Evolutionary conservation across 2,888 invertebrate species (phyloP), one percentile per base, ranked within the genome.

Genomic region (Metacarcinus magister): DNA sequence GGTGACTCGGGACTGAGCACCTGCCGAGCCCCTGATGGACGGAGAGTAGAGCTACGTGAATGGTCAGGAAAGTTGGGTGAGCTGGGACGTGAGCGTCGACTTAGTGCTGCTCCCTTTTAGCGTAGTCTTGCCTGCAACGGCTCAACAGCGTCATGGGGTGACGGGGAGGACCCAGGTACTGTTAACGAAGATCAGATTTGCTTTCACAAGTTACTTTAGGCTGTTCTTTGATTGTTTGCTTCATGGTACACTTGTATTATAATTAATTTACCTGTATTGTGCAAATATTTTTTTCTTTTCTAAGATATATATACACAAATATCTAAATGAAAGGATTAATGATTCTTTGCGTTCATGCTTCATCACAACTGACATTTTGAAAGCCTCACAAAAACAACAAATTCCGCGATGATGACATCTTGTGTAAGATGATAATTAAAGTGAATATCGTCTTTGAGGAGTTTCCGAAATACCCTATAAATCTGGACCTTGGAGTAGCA

Each of bases 111-210:
- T 23, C 39, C 39, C 87, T 87, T 87, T 87, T 87, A 87, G 87
- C 39, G 87, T 87, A 10, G 87, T 19, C 28, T 75, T 75, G 75
- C 28, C 75, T 75, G 75, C 75, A 75, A 8, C 23, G 28, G 75
- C 75, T 75, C 75, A 75, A n/a, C 75, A n/a, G 75, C 75, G 23
- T 75, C 75, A 75, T 28, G 75, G 75, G 75, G n/a, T n/a, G n/a
- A 23, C 28, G 75, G 4, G 28, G 75, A 75, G 28, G 75, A 28
- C 10, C 5, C 75, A 75, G 28, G 75, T 75, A 28, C 2, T 75
- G 75, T 75, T 5, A n/a, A 75, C 75, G 28, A 75, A 3, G 75
- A 28, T 75, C 75, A 8, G 75, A n/a, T 75, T 28, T 28, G 75
- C 8, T 75, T 75, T 75, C 75, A 75, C 28, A 16, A 3, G 28